Base-by-base conservation (phyloP, 1,140 invertebrate genomes). In the Augochlora pura region DNA sequence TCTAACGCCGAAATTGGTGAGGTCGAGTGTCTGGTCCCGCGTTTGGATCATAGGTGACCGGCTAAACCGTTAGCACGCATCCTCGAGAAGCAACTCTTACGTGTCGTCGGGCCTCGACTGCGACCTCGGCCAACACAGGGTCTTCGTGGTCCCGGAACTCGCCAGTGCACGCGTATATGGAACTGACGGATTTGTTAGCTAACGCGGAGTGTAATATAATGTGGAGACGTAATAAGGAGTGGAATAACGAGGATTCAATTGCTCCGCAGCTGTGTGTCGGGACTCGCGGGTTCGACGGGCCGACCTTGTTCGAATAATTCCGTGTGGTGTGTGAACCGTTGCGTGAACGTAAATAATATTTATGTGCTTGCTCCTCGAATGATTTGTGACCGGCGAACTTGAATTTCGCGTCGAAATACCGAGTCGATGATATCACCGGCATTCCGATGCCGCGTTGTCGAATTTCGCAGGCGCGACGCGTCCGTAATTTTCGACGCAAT, bases 1-100 rank as follows among this genome's bases (percentile, higher is more conserved):
- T 66, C 32, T 1, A 0, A 14, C 18, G 25, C 42, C 60, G 7
- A 77, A 69, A 62, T 49, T 21, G 66, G 57, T 70, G 46, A 77
- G 74, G 64, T 76, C 73, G 27, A 18, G 10, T n/a, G n/a, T 2
- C 27, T 1, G 8, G 21, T n/a, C 21, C 2, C 1, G 9, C 6
- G 21, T 23, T 39, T 10, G 54, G 42, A 46, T 71, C 39, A 16
- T 54, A 38, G 60, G 60, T 64, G 25, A 39, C 14, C 23, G 32
- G 64, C 7, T n/a, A 68, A 46, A 78, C 76, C 76, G 76, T 78
- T 78, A 78, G 67, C 67, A 59, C 38, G 54, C 32, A 42, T 12
- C 27, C 23, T 18, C 18, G 16, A n/a, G 2, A 32, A 49, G 32
- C 57, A 25, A 49, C 66, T 70, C 49, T 32, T 38, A 52, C 67